Base-by-base conservation (phyloP, 2,888 invertebrate species). In the Thera obeliscata region DNA sequence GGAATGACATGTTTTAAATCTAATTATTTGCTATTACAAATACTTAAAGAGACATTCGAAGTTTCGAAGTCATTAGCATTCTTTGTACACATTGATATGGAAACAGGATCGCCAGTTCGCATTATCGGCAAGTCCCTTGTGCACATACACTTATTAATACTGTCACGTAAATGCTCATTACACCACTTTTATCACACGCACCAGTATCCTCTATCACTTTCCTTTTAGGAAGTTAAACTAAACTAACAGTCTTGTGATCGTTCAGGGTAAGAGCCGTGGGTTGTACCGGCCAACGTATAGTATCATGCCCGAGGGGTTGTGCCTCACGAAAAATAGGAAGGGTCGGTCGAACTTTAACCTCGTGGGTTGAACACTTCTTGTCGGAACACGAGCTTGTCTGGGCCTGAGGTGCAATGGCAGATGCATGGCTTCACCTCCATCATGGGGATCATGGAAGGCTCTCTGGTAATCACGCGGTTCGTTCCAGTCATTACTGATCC, bases 241-340 rank as follows among this genome's bases (percentile, higher is more conserved):
- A 84, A 81, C 87, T 90, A 92, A 87, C 92, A 93, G 93, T 93
- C 93, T 93, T 89, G 86, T 76, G 76, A 80, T 78, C 74, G 81
- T 90, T 93, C 88, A 97, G 86, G 97, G 97, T 87, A 97, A 90
- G 83, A 97, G 95, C 89, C 96, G 95, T 54, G 97, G 98, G 88
- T 97, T 98, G 91, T 97, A 98, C 83, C 98, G 94, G 54, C 98
- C 98, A 94, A 97, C 97, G 85, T 97, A 97, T 61, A 98, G 91
- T 80, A 98, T 97, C 93, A 98, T 95, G 70, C 98, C 98, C n/a
- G 98, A 96, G 1, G 98, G 98, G 87, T 98, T 98, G 87, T 98
- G 98, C 81, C 98, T 95, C 11, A 98, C 97, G 78, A 97, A 96
- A 87, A 97, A 98, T 38, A 98, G 93, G 94, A 98, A 98, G 0